Percentiles rank a stretch among this genome's conserved stretches.
Evolutionary conservation across 1,140 invertebrate genomes (phyloP).

Genomic region (Idris sp.): DNA sequence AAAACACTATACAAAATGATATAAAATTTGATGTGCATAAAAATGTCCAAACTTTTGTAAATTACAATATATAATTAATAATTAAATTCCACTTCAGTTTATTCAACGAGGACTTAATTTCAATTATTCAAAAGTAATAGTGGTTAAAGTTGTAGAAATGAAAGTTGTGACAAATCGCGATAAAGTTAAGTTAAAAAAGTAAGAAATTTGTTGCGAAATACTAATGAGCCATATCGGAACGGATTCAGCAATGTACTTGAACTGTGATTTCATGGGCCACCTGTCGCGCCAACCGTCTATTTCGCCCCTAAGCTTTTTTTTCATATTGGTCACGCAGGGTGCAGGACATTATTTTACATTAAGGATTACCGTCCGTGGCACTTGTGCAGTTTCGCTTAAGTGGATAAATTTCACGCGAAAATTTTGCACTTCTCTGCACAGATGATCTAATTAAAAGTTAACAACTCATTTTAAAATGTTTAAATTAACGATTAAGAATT

Average conservation of each 20-base stretch:
- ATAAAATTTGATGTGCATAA: too few relatives aligned
- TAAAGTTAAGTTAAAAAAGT: constrained; percentile 24
- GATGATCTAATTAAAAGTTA: too few relatives aligned
- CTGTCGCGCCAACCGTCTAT: constrained; percentile 69
- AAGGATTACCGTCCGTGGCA: constrained; percentile 43
- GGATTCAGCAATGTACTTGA: constrained; percentile 69
- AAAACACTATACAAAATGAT: too few relatives aligned
- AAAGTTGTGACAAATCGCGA: not conserved
- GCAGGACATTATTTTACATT: constrained; percentile 71
- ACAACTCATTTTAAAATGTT: too few relatives aligned
- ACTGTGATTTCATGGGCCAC: constrained; percentile 78
- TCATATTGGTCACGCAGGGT: constrained; percentile 73
- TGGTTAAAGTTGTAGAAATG: too few relatives aligned
- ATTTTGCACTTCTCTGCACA: not conserved
- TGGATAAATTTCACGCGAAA: constrained; percentile 20
- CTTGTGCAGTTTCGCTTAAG: constrained; percentile 17
- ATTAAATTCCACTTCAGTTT: too few relatives aligned
- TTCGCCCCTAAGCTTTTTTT: constrained; percentile 69
- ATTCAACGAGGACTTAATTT: too few relatives aligned
- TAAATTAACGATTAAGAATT: too few relatives aligned
- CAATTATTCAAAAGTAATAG: too few relatives aligned
- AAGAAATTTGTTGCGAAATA: constrained; percentile 61
- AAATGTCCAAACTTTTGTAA: too few relatives aligned
- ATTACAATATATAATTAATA: too few relatives aligned
- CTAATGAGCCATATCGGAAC: constrained; percentile 73